Evolutionary conservation across 2,888 invertebrate genomes (phyloP).

Genomic region (Allophyes oxyacanthae): DNA sequence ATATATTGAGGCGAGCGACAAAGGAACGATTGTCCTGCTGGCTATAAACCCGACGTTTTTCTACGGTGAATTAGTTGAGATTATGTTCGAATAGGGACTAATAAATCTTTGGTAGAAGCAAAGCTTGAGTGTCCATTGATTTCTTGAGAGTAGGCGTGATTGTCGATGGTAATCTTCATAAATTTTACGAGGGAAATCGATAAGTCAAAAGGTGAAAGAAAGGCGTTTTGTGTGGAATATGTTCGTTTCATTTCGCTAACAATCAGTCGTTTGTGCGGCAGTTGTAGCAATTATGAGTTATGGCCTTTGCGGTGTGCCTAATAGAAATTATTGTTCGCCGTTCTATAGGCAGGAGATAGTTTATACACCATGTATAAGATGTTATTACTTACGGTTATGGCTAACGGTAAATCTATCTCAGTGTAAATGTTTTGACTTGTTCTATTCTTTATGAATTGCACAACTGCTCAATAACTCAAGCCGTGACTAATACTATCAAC

Average conservation of each 20-base stretch:
- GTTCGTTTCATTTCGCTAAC: conserved; percentile 68
- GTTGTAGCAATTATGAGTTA: conserved; percentile 69
- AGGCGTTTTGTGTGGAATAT: conserved; percentile 61
- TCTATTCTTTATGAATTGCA: no score
- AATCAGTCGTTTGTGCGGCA: conserved; percentile 67
- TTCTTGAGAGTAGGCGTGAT: conserved; percentile 81
- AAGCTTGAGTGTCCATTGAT: conserved; percentile 80
- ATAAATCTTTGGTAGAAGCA: conserved; percentile 81
- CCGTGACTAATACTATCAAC: no score
- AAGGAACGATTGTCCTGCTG: conserved; percentile 82
- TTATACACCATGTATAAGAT: conserved; percentile 8
- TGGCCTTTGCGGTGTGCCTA: conserved; percentile 55
- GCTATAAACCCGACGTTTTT: conserved; percentile 83
- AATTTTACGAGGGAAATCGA: conserved; percentile 78
- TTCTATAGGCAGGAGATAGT: conserved; percentile 40
- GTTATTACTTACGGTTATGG: conserved; percentile 24
- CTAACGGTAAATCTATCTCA: conserved; percentile 32
- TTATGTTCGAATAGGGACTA: conserved; percentile 84
- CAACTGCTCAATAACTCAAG: no score
- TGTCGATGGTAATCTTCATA: conserved; percentile 83
- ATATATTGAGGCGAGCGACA: conserved; percentile 85
- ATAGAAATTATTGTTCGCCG: conserved; percentile 60
- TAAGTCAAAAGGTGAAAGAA: conserved; percentile 67
- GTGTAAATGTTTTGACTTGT: conserved; percentile 24
- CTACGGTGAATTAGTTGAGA: conserved; percentile 87